phyloP scores from a whole-genome alignment of 1,140 invertebrate genomes.

The Drosophila pachea region DNA sequence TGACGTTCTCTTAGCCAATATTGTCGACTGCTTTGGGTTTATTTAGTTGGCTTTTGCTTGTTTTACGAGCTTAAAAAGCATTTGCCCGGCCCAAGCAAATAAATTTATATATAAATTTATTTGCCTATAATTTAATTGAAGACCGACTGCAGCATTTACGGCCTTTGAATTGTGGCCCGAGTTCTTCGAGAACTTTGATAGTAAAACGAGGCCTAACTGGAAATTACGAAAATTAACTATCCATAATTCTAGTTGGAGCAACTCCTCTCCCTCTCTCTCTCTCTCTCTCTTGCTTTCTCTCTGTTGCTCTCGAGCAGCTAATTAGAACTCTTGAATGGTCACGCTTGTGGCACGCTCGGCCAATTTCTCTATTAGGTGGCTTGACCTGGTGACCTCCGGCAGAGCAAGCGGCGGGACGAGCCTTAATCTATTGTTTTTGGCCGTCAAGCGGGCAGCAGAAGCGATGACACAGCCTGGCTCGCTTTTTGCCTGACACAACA shows the following conservation, averaged over 20 bases:
- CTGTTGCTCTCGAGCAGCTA: constrained; percentile 11
- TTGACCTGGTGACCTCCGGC: constrained; percentile 25
- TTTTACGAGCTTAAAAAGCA: constrained; percentile 62
- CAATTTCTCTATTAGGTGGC: constrained; percentile 37
- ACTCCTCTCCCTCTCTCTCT: no score
- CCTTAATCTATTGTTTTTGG: constrained; percentile 74
- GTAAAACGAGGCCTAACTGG: constrained; percentile 9
- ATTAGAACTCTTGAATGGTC: constrained; percentile 14
- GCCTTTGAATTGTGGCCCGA: constrained; percentile 4
- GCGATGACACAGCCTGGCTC: constrained; percentile 46
- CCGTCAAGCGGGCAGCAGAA: constrained; percentile 52
- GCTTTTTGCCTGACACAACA: constrained; percentile 51
- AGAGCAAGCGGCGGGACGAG: constrained; percentile 19
- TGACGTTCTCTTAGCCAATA: constrained; percentile 48
- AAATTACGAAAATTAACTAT: background rate
- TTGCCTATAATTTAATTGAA: constrained; percentile 74
- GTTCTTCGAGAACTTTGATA: constrained; percentile 16
- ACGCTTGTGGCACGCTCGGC: constrained; percentile 29
- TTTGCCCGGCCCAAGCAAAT: constrained; percentile 24
- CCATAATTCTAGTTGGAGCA: no score
- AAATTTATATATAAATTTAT: constrained; percentile 66
- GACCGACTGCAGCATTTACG: constrained; percentile 20
- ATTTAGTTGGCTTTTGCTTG: constrained; percentile 57
- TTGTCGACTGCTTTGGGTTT: constrained; percentile 61
- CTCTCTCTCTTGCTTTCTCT: no score